These are phyloP conservation scores for Colletes collaris DNA, from an alignment of 2,888 invertebrate species.

Conservation along the genomic window DNA sequence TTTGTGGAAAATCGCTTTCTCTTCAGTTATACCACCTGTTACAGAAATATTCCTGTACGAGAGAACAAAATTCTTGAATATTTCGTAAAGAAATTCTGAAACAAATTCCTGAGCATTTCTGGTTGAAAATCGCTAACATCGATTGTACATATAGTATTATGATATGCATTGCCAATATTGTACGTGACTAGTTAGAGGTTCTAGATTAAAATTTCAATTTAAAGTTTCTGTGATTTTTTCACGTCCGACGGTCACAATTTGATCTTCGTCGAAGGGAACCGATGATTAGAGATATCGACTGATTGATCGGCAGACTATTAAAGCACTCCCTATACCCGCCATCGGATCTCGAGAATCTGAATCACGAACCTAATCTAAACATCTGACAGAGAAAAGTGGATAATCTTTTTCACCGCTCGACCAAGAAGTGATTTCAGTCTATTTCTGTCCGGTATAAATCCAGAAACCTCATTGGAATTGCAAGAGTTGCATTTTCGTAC, in stretches of 20 bases:
- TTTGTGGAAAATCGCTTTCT: no score
- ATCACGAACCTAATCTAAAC: constrained; percentile 76
- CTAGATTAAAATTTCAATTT: not conserved
- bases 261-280: constrained; percentile 41
- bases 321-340: constrained; percentile 60
- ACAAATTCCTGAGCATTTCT: no score
- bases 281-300: constrained; percentile 72
- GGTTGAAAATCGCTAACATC: no score
- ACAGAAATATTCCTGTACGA: no score
- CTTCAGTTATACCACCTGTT: no score
- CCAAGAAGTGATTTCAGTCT: constrained; percentile 51
- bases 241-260: constrained; percentile 12
- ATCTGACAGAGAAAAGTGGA: constrained; percentile 73
- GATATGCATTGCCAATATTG: no score
- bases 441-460: constrained; percentile 50
- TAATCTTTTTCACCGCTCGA: constrained; percentile 62
- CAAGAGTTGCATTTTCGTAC: not conserved
- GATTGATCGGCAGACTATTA: constrained; percentile 65
- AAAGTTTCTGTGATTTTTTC: not conserved
- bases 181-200: no score
- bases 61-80: no score
- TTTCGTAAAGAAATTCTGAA: no score
- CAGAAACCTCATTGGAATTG: constrained; percentile 35
- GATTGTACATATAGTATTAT: no score
- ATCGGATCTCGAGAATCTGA: constrained; percentile 62